Conservation (phyloP, 1,140 invertebrate species). For the Macrobrachium nipponense region DNA sequence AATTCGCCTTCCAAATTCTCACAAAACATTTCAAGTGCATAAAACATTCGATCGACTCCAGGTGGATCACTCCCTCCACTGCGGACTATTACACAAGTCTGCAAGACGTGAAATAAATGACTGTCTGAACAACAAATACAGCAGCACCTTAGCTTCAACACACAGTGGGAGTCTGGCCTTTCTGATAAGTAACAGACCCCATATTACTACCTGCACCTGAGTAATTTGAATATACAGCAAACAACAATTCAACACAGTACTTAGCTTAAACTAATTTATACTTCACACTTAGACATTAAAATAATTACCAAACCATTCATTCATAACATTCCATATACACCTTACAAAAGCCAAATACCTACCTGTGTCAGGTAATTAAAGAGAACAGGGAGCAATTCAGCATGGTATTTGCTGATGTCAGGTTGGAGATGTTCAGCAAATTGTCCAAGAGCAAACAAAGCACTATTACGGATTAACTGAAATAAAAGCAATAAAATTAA, state of each 20-base stretch:
- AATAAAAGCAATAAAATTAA: conserved; percentile 17
- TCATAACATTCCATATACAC: no score
- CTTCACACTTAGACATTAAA: background rate
- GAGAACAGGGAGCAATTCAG: conserved; percentile 79
- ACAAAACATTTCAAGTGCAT: conserved; percentile 84
- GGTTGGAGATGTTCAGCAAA: conserved; percentile 85
- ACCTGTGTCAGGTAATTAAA: conserved; percentile 78
- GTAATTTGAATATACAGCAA: no score
- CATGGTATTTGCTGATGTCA: conserved; percentile 79
- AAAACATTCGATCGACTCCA: conserved; percentile 80
- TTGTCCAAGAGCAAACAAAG: conserved; percentile 84
- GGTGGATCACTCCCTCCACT: conserved; percentile 66
- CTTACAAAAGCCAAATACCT: conserved; percentile 64
- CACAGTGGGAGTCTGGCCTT: no score
- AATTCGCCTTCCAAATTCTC: conserved; percentile 81
- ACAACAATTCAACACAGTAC: no score
- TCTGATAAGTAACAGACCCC: no score
- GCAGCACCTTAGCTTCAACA: no score
- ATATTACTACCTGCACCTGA: no score
- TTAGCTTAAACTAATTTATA: no score
- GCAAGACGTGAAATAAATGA: background rate
- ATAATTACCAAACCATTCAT: no score
- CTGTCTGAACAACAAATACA: background rate
- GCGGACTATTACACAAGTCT: conserved; percentile 58
- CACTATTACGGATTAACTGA: conserved; percentile 77